Conservation (phyloP, 1,140 invertebrate genomes). For the Asobara japonica region DNA sequence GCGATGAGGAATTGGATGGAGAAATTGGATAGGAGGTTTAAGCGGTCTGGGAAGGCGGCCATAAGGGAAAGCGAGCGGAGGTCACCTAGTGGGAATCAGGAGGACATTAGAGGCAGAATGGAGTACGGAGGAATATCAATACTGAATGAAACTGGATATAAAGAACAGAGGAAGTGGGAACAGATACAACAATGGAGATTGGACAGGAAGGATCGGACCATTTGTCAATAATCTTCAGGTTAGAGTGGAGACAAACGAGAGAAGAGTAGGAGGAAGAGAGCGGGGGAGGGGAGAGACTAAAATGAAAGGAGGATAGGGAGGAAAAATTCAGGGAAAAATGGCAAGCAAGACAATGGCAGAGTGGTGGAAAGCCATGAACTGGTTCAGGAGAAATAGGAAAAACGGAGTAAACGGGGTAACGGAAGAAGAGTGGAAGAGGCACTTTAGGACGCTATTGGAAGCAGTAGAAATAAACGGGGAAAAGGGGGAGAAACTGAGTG, state of each 20-base stretch:
- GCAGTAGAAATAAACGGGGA: background rate
- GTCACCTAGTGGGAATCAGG: no score
- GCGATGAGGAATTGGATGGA: no score
- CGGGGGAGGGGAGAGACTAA: background rate
- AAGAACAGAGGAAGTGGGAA: no score
- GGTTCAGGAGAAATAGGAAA: background rate
- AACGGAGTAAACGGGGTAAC: background rate
- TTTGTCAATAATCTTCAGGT: background rate
- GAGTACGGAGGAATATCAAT: no score
- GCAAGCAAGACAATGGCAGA: background rate
- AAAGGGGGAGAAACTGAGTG: no score
- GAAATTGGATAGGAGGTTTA: no score
- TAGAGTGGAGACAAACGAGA: background rate
- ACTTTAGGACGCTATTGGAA: background rate
- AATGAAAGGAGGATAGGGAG: background rate
- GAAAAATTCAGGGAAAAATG: no score
- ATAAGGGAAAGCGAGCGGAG: no score
- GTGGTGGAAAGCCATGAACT: background rate
- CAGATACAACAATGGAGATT: background rate
- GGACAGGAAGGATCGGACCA: background rate
- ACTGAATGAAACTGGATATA: no score
- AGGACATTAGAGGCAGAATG: no score
- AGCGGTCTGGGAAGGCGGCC: no score
- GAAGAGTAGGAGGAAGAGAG: background rate
- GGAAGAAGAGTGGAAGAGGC: slow-evolving; percentile 17